phyloP scores from a whole-genome alignment of 64 coral and sea anemone genomes.

The Acropora yongei region DNA sequence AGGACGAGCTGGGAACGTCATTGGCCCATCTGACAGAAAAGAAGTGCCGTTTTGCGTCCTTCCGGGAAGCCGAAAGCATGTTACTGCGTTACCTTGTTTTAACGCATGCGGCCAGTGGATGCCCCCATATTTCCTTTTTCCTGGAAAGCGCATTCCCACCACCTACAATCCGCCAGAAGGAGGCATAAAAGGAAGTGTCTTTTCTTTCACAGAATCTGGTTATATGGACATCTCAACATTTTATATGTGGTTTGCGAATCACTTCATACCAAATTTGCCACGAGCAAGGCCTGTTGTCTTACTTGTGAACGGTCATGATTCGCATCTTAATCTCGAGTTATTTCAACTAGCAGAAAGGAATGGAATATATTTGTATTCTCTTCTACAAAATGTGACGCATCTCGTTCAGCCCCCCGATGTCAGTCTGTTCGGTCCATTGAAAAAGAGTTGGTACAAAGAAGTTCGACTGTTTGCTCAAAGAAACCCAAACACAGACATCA shows the following conservation, averaged over 20 bases:
- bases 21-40: conserved; percentile 47
- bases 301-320: neutral
- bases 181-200: neutral
- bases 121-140: too few relatives aligned
- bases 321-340: conserved; percentile 22
- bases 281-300: conserved; percentile 31
- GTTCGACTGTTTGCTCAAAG: neutral
- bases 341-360: conserved; percentile 45
- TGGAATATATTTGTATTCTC: conserved; percentile 11
- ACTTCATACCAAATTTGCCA: conserved; percentile 49
- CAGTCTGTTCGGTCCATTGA: neutral
- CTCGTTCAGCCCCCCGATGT: conserved; percentile 39
- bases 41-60: conserved; percentile 24
- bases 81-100: conserved; percentile 52
- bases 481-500: neutral
- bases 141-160: neutral
- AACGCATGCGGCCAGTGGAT: neutral
- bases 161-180: conserved; percentile 9
- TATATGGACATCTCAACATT: conserved; percentile 29
- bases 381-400: conserved; percentile 39
- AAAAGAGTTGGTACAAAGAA: conserved; percentile 11
- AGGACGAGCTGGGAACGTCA: conserved; percentile 53
- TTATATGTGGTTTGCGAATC: conserved; percentile 55
- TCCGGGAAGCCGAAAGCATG: conserved; percentile 25
- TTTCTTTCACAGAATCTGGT: conserved; percentile 3